Base-by-base conservation (phyloP, 1,140 invertebrate species). In the Holcopasites calliopsidis region DNA sequence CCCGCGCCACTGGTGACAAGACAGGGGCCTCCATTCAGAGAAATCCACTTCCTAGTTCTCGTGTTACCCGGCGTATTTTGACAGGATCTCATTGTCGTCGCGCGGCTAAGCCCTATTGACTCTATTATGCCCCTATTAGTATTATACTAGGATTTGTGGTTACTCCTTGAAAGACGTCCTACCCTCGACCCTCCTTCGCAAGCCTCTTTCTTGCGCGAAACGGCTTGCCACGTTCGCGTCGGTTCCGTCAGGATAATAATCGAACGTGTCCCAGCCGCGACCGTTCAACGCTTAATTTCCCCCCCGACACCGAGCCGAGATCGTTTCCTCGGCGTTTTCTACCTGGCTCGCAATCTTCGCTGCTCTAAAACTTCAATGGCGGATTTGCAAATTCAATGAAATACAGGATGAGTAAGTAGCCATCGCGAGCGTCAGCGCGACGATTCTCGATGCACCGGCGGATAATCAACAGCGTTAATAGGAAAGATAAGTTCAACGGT, bases 111-210 rank as follows among this genome's bases (percentile, higher is more conserved):
- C 88, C 85, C 90, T 88, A 91, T 92, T 92, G 90, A 92, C 87
- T 89, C 90, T 87, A 91, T 92, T 91, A 92, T 92, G 87, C 81
- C 79, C 87, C 91, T 92, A 92, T 92, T 92, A 92, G 91, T 92
- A 91, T 92, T 91, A 91, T 92, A 89, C 87, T 82, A 79, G 88
- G 88, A 90, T 91, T 91, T 91, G 90, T 86, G 90, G 89, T 90
- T 90, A 88, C 85, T 87, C 81, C 76, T 83, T 88, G 72, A 86
- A 85, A 85, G 70, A 68, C 83, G 80, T 79, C 71, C 65, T 70
- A 76, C 76, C 64, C 66, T 75, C 42, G 62, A 47, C 65, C 60
- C 58, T 75, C 62, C 55, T 79, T 62, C 65, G 61, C 61, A 70
- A 65, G 47, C 86, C 83, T 84, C 75, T 89, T 86, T 85, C 85